phyloP scores from a whole-genome alignment of 2,888 invertebrate species.

The Standfussiana lucernea region DNA sequence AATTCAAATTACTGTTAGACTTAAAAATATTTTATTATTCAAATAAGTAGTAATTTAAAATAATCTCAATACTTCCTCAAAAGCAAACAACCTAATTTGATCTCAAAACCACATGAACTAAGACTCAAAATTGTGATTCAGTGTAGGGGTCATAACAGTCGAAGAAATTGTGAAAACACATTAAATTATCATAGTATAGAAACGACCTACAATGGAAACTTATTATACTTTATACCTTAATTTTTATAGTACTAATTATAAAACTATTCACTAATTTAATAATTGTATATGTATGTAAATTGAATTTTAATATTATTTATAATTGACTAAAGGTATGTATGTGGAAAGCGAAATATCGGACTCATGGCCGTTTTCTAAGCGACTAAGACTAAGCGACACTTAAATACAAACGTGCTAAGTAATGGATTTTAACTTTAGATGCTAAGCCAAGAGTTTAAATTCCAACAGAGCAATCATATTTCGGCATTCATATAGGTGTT shows the following conservation, averaged over 20 bases:
- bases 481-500: neutral
- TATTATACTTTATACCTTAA: conserved; percentile 36
- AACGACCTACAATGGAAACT: conserved; percentile 1
- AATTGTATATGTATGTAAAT: conserved; percentile 33
- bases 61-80: neutral
- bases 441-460: neutral
- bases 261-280: conserved; percentile 42
- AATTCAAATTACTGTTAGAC: neutral
- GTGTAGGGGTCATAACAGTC: conserved; percentile 21
- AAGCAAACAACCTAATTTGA: conserved; percentile 4
- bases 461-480: neutral
- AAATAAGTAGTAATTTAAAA: neutral
- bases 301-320: conserved; percentile 44
- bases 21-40: neutral
- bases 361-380: neutral
- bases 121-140: conserved; percentile 50
- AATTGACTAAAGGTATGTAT: conserved; percentile 24
- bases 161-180: conserved; percentile 28
- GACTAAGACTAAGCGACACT: neutral
- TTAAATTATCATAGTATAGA: conserved; percentile 13
- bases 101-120: conserved; percentile 50
- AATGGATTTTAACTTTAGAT: neutral
- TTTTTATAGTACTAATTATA: conserved; percentile 42
- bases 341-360: conserved; percentile 19
- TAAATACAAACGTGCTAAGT: neutral